Conservation (phyloP, 2,797 vertebrate genomes). For the Naso thynnoides region DNA sequence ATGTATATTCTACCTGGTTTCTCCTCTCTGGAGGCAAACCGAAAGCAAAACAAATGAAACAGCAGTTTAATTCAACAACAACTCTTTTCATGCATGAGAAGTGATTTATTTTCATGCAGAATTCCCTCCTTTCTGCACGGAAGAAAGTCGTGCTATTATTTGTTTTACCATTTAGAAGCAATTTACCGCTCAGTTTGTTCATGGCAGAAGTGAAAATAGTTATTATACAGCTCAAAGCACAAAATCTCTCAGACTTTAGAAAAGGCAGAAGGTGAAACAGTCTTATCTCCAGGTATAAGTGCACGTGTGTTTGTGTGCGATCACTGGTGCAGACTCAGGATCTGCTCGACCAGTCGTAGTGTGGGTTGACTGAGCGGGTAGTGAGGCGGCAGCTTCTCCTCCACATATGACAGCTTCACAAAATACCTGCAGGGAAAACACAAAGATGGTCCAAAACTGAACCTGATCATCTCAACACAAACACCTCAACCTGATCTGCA, state of each 20-base stretch:
- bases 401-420: conserved; percentile 74
- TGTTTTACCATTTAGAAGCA: neutral
- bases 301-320: neutral
- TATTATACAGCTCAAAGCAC: neutral
- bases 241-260: neutral
- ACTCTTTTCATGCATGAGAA: neutral
- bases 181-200: neutral
- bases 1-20: neutral
- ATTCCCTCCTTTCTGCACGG: neutral
- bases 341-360: conserved; percentile 72
- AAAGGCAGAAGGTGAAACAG: conserved; percentile 35
- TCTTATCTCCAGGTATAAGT: neutral
- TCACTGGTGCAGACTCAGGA: conserved; percentile 63
- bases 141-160: neutral
- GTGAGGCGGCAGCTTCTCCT: conserved; percentile 78
- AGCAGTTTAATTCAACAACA: neutral
- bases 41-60: neutral
- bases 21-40: neutral
- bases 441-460: neutral
- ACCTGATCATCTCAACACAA: neutral
- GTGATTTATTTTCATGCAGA: neutral
- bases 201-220: no score
- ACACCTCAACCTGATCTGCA: no score
- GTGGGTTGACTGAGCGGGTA: conserved; percentile 83
- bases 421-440: conserved; percentile 78